Base-by-base conservation (phyloP, 2,113 vertebrate species). In the Lates calcarifer region DNA sequence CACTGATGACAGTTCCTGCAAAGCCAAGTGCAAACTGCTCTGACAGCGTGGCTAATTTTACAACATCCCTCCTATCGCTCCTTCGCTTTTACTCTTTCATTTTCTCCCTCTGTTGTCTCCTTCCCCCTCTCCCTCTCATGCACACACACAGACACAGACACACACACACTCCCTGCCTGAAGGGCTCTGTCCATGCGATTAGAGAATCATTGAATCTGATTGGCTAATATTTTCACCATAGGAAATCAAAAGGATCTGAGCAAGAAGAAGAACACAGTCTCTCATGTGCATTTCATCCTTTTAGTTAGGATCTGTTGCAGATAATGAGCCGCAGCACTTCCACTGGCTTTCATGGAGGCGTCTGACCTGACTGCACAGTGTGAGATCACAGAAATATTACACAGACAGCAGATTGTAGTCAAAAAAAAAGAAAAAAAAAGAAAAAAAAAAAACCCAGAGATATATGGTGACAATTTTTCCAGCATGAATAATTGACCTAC, bases 31-130 rank as follows among this genome's bases (percentile, higher is more conserved):
- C 94, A 96, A 96, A 90, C 93, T 84, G 92, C 92, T 92, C 91
- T 95, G 94, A 96, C 94, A 95, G 93, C 90, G 73, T 94, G 92
- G 92, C 94, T 96, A 95, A 96, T 97, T 97, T 95, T 95, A 91
- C 87, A 90, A 57, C 87, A 91, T 91, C 72, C 68, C 81, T 67
- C 7, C 39, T 22, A 86, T 81, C 55, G 29, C 51, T 83, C 81
- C 72, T 66, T 87, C 76, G 6, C 26, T 90, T 91, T 90, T 90
- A 92, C 87, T 43, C 47, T 66, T 78, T 79, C 45, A 61, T 68
- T 78, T 83, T 66, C 58, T 63, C 35, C 91, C 92, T 86, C 61
- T 63, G 37, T 63, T 75, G 20, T 45, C 65, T 29, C 75, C 10
- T n/a, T 13, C 57, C 9, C 72, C 6, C 18, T 47, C 45, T 18